Evolutionary conservation across 2,113 vertebrate genomes (phyloP), one percentile per base, ranked within the genome.

Genomic region (Naja naja): DNA sequence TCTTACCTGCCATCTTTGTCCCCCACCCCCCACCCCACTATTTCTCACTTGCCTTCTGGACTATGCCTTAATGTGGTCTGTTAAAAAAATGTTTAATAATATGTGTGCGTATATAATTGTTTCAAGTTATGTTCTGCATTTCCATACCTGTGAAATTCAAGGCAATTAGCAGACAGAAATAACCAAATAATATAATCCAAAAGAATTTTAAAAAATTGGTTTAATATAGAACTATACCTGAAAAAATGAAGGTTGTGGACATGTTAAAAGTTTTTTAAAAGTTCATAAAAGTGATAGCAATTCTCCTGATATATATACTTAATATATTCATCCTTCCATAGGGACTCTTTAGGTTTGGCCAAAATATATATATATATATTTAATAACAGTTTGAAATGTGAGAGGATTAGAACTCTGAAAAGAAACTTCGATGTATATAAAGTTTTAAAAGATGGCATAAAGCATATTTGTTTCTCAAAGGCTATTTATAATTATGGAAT

Each of bases 1-100:
- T 14, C n/a, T 34, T 18, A 74, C 34, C 64, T 74, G n/a, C 12
- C 30, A 69, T 14, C 11, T 69, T 69, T 69, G 64, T n/a, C n/a
- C n/a, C 14, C 14, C 10, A 0, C 64, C 5, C 0, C n/a, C n/a
- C 5, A 2, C 11, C 5, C 64, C 5, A 34, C 3, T 30, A n/a
- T 69, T 69, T 34, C 30, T 69, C n/a, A 69, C 64, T 69, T 69
- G 9, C 30, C 1, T n/a, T 69, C 30, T 69, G 64, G 4, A 74
- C 14, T 39, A 20, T 2, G 30, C 69, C 14, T 74, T 74, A 74
- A 74, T 74, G 69, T 74, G 14, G n/a, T 18, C 16, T 74, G 14
- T 74, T 7, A 74, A 74, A 74, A 47, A 60, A 39, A 74, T 34
- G n/a, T 74, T 34, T 18, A 74, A 39, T 18, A 14, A 34, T 74